A percentile compares a stretch with the other conserved stretches of the same genome.
Conservation (phyloP, 2,888 invertebrate genomes). For the Bedellia somnulentella region DNA sequence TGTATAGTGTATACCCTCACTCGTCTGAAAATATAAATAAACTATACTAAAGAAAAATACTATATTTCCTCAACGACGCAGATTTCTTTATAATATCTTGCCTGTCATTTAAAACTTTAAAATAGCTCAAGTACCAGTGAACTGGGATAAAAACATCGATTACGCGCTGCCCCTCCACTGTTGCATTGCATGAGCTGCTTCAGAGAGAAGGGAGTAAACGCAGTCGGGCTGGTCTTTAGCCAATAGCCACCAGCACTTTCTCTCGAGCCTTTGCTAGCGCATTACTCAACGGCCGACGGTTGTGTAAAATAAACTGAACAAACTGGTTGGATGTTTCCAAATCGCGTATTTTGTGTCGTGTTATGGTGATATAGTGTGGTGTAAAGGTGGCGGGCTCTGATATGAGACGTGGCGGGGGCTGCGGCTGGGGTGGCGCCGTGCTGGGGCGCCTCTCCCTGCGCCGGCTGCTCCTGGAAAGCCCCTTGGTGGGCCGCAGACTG, state of each 20-base stretch:
- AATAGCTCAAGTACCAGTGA: too few species aligned
- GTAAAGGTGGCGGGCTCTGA: conserved; percentile 19
- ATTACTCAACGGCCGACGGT: conserved; percentile 40
- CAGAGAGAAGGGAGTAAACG: conserved; percentile 28
- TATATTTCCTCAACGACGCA: too few species aligned
- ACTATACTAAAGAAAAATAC: too few species aligned
- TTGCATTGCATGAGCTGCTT: conserved; percentile 22
- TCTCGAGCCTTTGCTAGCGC: conserved; percentile 25
- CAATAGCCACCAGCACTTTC: conserved; percentile 45
- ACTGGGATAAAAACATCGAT: too few species aligned
- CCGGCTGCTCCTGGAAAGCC: conserved; percentile 70
- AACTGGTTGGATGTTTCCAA: conserved; percentile 19
- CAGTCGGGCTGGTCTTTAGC: conserved; percentile 19
- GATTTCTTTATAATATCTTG: too few species aligned
- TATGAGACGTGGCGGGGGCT: conserved; percentile 35
- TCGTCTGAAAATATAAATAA: too few species aligned
- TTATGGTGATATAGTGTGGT: conserved; percentile 21
- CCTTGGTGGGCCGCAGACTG: conserved; percentile 67
- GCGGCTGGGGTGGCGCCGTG: conserved; percentile 44
- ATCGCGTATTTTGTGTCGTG: conserved; percentile 23
- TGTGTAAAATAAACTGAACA: conserved; percentile 29
- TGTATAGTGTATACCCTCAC: too few species aligned
- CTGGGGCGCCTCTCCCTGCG: conserved; percentile 67
- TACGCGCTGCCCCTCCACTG: too few species aligned
- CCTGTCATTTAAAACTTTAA: too few species aligned